A percentile compares a stretch with the other conserved stretches of the same genome.
Evolutionary conservation across 2,113 vertebrate genomes (phyloP).

Genomic region (Ahaetulla prasina): DNA sequence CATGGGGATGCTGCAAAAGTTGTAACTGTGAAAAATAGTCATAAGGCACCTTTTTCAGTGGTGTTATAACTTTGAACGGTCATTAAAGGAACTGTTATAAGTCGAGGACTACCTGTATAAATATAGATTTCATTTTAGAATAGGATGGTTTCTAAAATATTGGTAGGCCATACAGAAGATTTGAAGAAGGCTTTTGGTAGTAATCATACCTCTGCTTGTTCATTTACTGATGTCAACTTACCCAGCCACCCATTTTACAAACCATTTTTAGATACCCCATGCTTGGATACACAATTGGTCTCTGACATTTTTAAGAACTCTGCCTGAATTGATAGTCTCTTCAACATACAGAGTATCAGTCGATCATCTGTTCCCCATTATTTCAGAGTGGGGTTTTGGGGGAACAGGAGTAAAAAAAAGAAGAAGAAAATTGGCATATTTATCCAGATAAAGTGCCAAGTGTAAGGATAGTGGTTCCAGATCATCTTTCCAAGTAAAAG

Average conservation of each 20-base stretch:
- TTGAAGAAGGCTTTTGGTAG: neutral
- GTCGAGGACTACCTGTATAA: neutral
- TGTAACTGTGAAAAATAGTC: too few relatives aligned
- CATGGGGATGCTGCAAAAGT: too few relatives aligned
- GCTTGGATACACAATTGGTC: neutral
- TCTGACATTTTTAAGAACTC: neutral
- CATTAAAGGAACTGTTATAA: too few relatives aligned
- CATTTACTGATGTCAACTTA: neutral
- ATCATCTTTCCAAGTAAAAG: neutral
- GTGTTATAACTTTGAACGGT: too few relatives aligned
- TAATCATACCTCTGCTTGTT: neutral
- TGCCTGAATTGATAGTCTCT: neutral
- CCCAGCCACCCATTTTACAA: neutral
- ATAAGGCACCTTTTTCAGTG: too few relatives aligned
- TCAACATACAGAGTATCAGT: neutral
- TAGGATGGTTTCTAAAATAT: neutral
- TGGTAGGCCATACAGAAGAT: neutral
- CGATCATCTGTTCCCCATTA: neutral
- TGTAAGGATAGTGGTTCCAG: neutral
- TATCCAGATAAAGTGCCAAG: neutral
- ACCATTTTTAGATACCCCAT: neutral
- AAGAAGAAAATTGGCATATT: neutral
- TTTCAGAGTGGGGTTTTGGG: neutral
- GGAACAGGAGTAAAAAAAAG: neutral
- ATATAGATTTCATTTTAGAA: neutral